Base-by-base conservation (phyloP, 2,797 vertebrate species). In the Coracias cyanogaster region DNA sequence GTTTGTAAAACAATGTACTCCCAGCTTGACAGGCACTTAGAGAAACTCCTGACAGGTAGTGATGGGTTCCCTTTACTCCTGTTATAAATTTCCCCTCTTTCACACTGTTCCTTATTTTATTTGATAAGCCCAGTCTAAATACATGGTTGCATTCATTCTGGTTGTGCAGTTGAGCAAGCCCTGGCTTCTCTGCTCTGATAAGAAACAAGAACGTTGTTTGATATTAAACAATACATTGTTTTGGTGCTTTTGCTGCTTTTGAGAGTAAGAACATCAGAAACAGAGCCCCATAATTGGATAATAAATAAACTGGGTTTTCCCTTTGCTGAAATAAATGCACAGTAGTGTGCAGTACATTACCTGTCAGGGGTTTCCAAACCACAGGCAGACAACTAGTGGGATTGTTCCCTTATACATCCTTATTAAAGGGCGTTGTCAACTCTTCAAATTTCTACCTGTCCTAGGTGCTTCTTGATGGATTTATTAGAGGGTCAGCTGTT, bases 131-230 rank as follows among this genome's bases (percentile, higher is more conserved):
- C 60, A 45, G 51, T 67, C 24, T 82, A 78, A 92, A 82, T 15
- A 29, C 87, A 29, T 45, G 62, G 45, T 52, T 82, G 15, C 29
- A 65, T 87, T 82, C 64, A 45, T 74, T 69, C 61, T 74, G 43
- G 9, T 33, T 82, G 60, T 39, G 51, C 73, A 77, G 73, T 82
- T 67, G 41, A 77, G 71, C 55, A 89, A 95, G 49, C 3, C 1
- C 41, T 39, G 41, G 26, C 55, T 94, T 94, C 79, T 78, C 69
- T 91, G 79, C 82, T 93, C 94, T 72, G 74, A 52, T 31, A 61
- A 86, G 71, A 93, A 96, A 82, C 65, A 94, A 94, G 81, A 91
- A 31, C 54, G 28, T 58, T 96, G 92, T 96, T 97, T 95, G 90
- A 74, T 94, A 87, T 81, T 92, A 96, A 96, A 95, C 94, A 95